Evolutionary conservation across 1,140 invertebrate species (phyloP).

Genomic region (Zaprionus camerounensis): DNA sequence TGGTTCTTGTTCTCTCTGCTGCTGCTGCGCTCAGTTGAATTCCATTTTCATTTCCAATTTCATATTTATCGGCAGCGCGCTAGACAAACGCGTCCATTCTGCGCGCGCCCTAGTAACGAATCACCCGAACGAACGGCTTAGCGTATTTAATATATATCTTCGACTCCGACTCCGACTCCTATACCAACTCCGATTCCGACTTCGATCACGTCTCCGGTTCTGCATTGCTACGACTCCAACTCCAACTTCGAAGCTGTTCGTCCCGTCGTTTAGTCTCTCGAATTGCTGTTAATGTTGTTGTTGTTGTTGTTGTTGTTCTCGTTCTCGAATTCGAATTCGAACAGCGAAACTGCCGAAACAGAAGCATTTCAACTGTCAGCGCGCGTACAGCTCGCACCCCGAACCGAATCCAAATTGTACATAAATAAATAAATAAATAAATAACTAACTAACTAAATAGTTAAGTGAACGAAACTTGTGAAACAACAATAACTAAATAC

Average conservation of each 20-base stretch:
- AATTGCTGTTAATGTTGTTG: not conserved
- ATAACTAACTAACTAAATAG: slow-evolving; percentile 27
- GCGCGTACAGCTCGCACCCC: slow-evolving; percentile 23
- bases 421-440: slow-evolving; percentile 16
- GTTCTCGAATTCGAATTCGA: slow-evolving; percentile 24
- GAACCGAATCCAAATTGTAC: not conserved
- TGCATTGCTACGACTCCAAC: not conserved
- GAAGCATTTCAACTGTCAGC: slow-evolving; percentile 63
- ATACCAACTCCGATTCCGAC: slow-evolving; percentile 11
- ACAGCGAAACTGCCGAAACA: slow-evolving; percentile 27
- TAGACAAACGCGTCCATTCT: slow-evolving; percentile 69
- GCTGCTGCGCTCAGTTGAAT: slow-evolving; percentile 36
- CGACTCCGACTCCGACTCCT: not conserved
- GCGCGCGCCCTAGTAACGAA: slow-evolving; percentile 36
- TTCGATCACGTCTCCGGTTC: not conserved
- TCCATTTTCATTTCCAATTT: slow-evolving; percentile 65
- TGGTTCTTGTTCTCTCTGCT: slow-evolving; percentile 36
- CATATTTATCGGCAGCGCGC: slow-evolving; percentile 71
- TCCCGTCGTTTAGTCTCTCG: slow-evolving; percentile 10
- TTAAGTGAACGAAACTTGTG: not conserved
- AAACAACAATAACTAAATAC: slow-evolving; percentile 6
- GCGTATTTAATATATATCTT: slow-evolving; percentile 3
- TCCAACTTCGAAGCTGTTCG: not conserved
- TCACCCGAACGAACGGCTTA: not conserved
- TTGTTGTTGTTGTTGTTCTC: slow-evolving; percentile 13